These are phyloP conservation scores for Drosophila melanica DNA, from an alignment of 1,140 invertebrate genomes.

Conservation along the genomic window DNA sequence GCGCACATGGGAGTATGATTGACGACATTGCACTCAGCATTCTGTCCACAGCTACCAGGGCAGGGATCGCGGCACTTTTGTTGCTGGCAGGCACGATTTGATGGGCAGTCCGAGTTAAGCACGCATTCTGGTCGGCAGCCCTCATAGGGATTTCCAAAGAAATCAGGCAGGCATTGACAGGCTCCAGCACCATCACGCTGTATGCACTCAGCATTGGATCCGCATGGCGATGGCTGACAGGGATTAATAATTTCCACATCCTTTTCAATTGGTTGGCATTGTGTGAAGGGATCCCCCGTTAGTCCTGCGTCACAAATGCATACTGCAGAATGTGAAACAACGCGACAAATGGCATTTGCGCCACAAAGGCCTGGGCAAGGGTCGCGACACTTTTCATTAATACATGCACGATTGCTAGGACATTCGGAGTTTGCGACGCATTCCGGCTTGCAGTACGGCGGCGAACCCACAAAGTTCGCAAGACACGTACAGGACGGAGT, in stretches of 20 bases:
- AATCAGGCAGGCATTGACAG: slow-evolving; percentile 88
- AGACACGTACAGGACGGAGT: slow-evolving; percentile 88
- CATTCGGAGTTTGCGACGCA: slow-evolving; percentile 91
- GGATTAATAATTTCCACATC: slow-evolving; percentile 85
- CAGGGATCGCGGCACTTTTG: slow-evolving; percentile 92
- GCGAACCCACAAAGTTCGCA: slow-evolving; percentile 88
- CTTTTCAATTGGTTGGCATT: slow-evolving; percentile 85
- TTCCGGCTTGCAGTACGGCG: slow-evolving; percentile 90
- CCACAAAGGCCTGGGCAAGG: slow-evolving; percentile 90
- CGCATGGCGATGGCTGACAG: slow-evolving; percentile 90
- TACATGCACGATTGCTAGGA: slow-evolving; percentile 87
- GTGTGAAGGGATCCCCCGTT: slow-evolving; percentile 89
- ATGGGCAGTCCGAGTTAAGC: slow-evolving; percentile 89
- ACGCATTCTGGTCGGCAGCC: slow-evolving; percentile 90
- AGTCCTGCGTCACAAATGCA: slow-evolving; percentile 89
- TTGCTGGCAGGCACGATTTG: slow-evolving; percentile 88
- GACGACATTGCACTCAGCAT: slow-evolving; percentile 89
- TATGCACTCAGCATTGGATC: slow-evolving; percentile 89
- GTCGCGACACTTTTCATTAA: slow-evolving; percentile 89
- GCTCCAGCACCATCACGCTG: slow-evolving; percentile 88
- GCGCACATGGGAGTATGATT: slow-evolving; percentile 90
- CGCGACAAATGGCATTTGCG: slow-evolving; percentile 88
- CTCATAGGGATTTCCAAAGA: slow-evolving; percentile 90
- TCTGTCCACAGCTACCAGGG: slow-evolving; percentile 89
- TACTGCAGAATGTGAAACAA: slow-evolving; percentile 89